Conservation (phyloP, 2,888 invertebrate species). For the Campaea margaritaria region DNA sequence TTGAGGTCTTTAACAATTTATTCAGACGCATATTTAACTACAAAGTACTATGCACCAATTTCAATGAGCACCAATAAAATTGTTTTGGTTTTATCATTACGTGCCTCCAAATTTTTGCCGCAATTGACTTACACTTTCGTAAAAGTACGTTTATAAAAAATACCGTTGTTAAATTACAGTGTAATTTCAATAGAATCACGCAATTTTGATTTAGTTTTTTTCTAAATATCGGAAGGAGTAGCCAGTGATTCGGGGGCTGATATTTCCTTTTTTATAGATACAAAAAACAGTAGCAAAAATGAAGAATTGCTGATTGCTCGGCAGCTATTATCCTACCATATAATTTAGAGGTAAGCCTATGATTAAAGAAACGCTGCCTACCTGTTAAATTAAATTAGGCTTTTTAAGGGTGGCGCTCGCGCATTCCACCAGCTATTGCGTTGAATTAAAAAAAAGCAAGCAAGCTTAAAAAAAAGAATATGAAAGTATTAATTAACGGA, state of each 20-base stretch:
- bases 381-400: slow-evolving; percentile 85
- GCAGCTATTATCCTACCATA: slow-evolving; percentile 77
- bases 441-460: slow-evolving; percentile 59
- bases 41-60: neutral
- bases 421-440: slow-evolving; percentile 65
- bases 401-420: slow-evolving; percentile 78
- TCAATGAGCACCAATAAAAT: neutral
- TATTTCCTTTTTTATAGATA: slow-evolving; percentile 60
- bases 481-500: slow-evolving; percentile 74
- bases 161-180: neutral
- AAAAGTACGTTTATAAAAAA: neutral
- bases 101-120: too few relatives aligned
- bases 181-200: neutral
- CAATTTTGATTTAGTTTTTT: neutral
- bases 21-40: neutral
- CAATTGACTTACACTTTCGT: too few relatives aligned
- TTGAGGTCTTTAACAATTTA: neutral
- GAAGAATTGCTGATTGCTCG: slow-evolving; percentile 83
- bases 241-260: slow-evolving; percentile 50
- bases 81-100: too few relatives aligned
- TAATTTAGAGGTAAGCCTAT: slow-evolving; percentile 82
- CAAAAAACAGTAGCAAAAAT: slow-evolving; percentile 81
- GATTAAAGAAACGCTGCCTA: slow-evolving; percentile 83
- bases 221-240: slow-evolving; percentile 54
- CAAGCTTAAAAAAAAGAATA: slow-evolving; percentile 56